These are phyloP conservation scores for Pipistrellus pygmaeus DNA, from an alignment of 2,797 vertebrate species.

Conservation along the genomic window DNA sequence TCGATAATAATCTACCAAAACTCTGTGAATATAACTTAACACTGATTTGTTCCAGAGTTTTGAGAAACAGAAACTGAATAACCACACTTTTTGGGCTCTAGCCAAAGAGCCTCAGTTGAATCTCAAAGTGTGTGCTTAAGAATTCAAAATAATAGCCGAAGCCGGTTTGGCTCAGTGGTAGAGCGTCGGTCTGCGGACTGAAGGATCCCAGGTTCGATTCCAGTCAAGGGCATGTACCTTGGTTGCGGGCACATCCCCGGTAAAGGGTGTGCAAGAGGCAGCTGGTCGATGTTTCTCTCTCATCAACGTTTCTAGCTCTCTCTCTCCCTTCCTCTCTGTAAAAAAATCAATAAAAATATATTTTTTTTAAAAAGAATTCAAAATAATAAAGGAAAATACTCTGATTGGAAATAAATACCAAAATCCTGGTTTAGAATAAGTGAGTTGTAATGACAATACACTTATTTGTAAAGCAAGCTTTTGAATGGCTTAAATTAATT, in stretches of 20 bases:
- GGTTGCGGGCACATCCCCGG: no score
- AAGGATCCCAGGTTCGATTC: no score
- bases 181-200: no score
- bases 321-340: no score
- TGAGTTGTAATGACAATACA: conserved; percentile 10
- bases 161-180: no score
- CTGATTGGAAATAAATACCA: not conserved
- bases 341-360: no score
- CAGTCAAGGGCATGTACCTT: no score
- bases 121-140: not conserved
- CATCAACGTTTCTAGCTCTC: no score
- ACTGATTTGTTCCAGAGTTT: conserved; percentile 35
- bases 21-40: conserved; percentile 8
- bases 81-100: conserved; percentile 15
- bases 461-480: not conserved
- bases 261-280: no score
- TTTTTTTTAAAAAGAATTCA: no score
- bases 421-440: conserved; percentile 28
- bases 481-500: not conserved
- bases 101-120: not conserved
- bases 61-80: not conserved
- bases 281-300: no score
- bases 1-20: conserved; percentile 41
- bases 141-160: conserved; percentile 21
- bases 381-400: not conserved